Evolutionary conservation across 2,113 vertebrate genomes (phyloP), one percentile per base, ranked within the genome.

Genomic region (Andinoacara biseriatus): DNA sequence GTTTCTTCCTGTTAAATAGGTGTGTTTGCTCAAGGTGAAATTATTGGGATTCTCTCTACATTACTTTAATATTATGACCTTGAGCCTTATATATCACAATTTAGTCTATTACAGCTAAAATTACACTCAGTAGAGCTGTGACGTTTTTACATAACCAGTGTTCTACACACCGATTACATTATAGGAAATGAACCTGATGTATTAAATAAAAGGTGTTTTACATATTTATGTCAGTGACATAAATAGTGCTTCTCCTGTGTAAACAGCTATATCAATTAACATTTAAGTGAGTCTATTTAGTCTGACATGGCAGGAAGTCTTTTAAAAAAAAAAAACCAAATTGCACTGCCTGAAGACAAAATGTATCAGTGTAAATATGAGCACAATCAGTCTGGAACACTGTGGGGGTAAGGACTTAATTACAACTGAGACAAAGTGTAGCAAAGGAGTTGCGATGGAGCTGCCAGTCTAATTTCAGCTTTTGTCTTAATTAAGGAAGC

Each of bases 401-500:
- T 72, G 17, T 29, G 26, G 43, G 43, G 43, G 65, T 49, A 72
- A 72, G 18, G 67, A 54, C 46, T 72, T 54, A 72, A 72, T 54
- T 72, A 72, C 46, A 72, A 24, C 67, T 72, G 46, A 72, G 26
- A 72, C 46, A 72, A 72, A 72, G 67, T 54, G 46, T 54, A 54
- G 26, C 26, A 72, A 72, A 54, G 46, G 67, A 33, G 26, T 5
- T 33, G 3, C 52, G 67, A 54, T 1, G 6, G 46, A 54, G 67
- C 31, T 72, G 26, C 26, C 46, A 54, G 46, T 31, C 26, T 72
- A 72, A 72, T 72, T 52, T 54, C 17, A 72, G 46, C 26, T 72
- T 52, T 18, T 72, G 67, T 72, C 46, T 72, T 72, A 72, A 72
- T 54, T 72, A 72, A 72, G 67, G 52, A 72, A 72, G 46, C 67